Evolutionary conservation across 2,888 invertebrate genomes (phyloP).

Genomic region (Azorinus chamasolen): DNA sequence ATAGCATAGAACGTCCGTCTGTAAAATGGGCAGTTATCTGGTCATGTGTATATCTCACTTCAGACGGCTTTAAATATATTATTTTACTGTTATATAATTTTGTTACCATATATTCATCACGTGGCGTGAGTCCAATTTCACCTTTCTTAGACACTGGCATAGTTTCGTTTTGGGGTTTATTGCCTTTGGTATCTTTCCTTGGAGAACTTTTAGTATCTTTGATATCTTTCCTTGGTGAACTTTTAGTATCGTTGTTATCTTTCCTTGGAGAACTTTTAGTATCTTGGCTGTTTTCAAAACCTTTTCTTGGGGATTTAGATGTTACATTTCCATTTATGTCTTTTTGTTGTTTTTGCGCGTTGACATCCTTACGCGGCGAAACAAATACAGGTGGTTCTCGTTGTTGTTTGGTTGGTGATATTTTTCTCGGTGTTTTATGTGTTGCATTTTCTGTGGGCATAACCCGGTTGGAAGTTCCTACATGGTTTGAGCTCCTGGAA

Average conservation of each 20-base stretch:
- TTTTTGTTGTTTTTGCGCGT: slow-evolving; percentile 5
- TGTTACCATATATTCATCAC: slow-evolving; percentile 62
- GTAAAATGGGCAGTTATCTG: slow-evolving; percentile 61
- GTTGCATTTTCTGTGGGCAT: slow-evolving; percentile 41
- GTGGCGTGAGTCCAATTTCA: slow-evolving; percentile 53
- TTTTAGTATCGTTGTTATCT: background rate
- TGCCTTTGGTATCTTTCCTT: slow-evolving; percentile 5
- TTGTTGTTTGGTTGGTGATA: slow-evolving; percentile 5
- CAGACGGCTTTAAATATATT: slow-evolving; percentile 56
- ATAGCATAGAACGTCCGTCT: slow-evolving; percentile 54
- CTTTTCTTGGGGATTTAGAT: background rate
- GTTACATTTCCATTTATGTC: slow-evolving; percentile 1
- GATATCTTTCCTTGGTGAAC: background rate
- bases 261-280: background rate
- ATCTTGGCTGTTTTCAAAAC: slow-evolving; percentile 3
- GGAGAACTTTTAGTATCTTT: background rate
- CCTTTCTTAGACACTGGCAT: slow-evolving; percentile 16
- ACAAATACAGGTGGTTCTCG: slow-evolving; percentile 43
- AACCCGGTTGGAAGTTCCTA: slow-evolving; percentile 54
- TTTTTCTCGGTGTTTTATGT: slow-evolving; percentile 40
- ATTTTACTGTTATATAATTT: slow-evolving; percentile 58
- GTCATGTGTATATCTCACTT: slow-evolving; percentile 62
- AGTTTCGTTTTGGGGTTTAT: slow-evolving; percentile 8
- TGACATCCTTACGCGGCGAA: slow-evolving; percentile 37
- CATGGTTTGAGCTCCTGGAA: slow-evolving; percentile 39